Evolutionary conservation across 1,140 invertebrate species (phyloP).

Genomic region (Euura saliciscinereae): DNA sequence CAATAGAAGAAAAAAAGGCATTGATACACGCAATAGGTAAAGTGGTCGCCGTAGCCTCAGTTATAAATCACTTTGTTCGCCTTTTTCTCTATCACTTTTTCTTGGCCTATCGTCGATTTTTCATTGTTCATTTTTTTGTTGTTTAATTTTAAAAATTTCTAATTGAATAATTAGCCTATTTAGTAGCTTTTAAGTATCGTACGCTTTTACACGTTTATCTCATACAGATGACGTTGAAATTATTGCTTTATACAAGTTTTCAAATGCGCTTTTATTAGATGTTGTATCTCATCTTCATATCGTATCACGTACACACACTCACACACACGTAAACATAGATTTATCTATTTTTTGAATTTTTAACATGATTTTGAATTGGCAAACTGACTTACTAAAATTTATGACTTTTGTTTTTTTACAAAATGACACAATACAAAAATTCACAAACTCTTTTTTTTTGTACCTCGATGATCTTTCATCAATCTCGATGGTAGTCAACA

Average conservation of each 20-base stretch:
- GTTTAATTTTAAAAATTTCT: slow-evolving; percentile 21
- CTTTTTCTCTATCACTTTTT: slow-evolving; percentile 27
- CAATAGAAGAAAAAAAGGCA: slow-evolving; percentile 56
- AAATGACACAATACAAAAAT: neutral
- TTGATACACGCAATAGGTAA: slow-evolving; percentile 61
- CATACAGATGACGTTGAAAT: slow-evolving; percentile 23
- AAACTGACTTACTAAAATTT: slow-evolving; percentile 8
- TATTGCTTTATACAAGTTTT: neutral
- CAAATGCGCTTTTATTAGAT: slow-evolving; percentile 6
- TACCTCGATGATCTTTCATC: neutral
- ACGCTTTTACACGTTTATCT: slow-evolving; percentile 28
- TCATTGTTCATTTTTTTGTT: slow-evolving; percentile 21
- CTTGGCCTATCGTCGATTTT: slow-evolving; percentile 21
- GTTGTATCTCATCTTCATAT: neutral
- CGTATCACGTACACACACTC: slow-evolving; percentile 11
- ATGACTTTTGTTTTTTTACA: slow-evolving; percentile 5
- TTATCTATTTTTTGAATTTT: slow-evolving; percentile 11
- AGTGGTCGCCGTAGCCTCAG: slow-evolving; percentile 42
- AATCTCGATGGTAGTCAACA: neutral
- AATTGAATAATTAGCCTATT: slow-evolving; percentile 17
- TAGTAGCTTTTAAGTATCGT: slow-evolving; percentile 31
- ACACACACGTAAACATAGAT: slow-evolving; percentile 10
- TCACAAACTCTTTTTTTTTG: neutral
- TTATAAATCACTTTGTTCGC: slow-evolving; percentile 28
- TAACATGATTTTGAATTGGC: slow-evolving; percentile 14